These are phyloP conservation scores for Drosophila suboccidentalis DNA, from an alignment of 2,888 invertebrate species.

Conservation along the genomic window DNA sequence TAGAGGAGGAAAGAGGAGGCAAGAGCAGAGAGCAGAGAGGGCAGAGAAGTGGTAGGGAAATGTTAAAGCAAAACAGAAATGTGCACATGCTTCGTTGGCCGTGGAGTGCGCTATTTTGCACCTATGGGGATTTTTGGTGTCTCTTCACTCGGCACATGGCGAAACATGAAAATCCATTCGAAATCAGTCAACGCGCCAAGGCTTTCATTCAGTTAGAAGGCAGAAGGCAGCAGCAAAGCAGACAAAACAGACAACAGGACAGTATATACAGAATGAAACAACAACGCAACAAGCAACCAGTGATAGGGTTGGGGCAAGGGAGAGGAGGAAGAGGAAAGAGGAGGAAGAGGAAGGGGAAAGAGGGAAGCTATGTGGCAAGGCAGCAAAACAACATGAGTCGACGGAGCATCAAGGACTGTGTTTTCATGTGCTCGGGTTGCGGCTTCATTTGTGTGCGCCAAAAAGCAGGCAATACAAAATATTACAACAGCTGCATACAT, in stretches of 20 bases:
- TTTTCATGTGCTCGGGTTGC: constrained; percentile 28
- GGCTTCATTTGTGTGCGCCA: constrained; percentile 59
- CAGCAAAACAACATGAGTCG: constrained; percentile 21
- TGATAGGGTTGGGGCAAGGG: not conserved
- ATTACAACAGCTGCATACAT: constrained; percentile 38
- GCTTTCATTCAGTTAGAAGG: constrained; percentile 78
- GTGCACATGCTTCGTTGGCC: constrained; percentile 75
- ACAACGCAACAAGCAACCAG: constrained; percentile 25
- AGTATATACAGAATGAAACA: constrained; percentile 14
- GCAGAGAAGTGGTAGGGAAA: not conserved
- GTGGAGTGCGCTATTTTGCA: constrained; percentile 78
- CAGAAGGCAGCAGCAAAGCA: constrained; percentile 33
- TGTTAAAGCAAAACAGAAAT: constrained; percentile 49
- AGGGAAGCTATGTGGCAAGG: constrained; percentile 2
- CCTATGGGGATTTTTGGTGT: constrained; percentile 72
- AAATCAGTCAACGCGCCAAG: constrained; percentile 79
- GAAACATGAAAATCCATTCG: constrained; percentile 77
- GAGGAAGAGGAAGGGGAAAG: not conserved
- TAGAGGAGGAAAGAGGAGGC: not conserved
- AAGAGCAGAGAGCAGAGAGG: not conserved
- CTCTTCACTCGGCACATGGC: constrained; percentile 46
- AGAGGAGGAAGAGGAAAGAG: no score
- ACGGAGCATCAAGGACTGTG: constrained; percentile 5
- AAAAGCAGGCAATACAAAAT: constrained; percentile 63
- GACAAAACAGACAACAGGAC: constrained; percentile 34